A percentile compares a stretch with the other conserved stretches of the same genome.
phyloP scores from a whole-genome alignment of 2,888 invertebrate genomes.

The Ellobium chinense region DNA sequence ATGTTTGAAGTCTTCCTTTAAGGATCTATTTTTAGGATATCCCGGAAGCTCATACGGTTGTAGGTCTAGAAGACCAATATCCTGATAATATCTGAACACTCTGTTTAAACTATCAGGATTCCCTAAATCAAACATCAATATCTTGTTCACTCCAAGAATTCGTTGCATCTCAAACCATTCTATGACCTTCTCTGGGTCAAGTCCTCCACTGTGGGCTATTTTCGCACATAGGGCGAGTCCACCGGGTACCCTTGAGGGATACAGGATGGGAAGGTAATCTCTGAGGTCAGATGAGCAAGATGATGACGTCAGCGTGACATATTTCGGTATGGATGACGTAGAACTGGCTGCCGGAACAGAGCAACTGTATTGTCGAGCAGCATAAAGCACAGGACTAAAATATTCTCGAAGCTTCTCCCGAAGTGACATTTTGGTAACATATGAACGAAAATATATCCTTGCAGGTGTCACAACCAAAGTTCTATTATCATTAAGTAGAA shows the following conservation, averaged over 20 bases:
- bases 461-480: not conserved
- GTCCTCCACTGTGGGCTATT: conserved; percentile 26
- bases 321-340: not conserved
- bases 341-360: not conserved
- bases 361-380: conserved; percentile 11
- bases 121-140: conserved; percentile 32
- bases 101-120: conserved; percentile 17
- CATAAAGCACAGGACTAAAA: not conserved
- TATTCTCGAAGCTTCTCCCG: not conserved
- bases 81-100: conserved; percentile 40
- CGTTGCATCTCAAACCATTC: conserved; percentile 44
- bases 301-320: conserved; percentile 3
- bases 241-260: not conserved
- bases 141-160: conserved; percentile 31
- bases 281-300: not conserved
- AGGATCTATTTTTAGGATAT: conserved; percentile 14
- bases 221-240: conserved; percentile 37
- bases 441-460: not conserved
- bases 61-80: conserved; percentile 35
- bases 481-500: not conserved
- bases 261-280: conserved; percentile 20
- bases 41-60: conserved; percentile 48
- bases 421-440: no score
- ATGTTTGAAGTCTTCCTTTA: conserved; percentile 4
- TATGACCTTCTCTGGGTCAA: conserved; percentile 4